Evolutionary conservation across 2,113 vertebrate genomes (phyloP), one percentile per base, ranked within the genome.

Genomic region (Nothocercus nigrocapillus): DNA sequence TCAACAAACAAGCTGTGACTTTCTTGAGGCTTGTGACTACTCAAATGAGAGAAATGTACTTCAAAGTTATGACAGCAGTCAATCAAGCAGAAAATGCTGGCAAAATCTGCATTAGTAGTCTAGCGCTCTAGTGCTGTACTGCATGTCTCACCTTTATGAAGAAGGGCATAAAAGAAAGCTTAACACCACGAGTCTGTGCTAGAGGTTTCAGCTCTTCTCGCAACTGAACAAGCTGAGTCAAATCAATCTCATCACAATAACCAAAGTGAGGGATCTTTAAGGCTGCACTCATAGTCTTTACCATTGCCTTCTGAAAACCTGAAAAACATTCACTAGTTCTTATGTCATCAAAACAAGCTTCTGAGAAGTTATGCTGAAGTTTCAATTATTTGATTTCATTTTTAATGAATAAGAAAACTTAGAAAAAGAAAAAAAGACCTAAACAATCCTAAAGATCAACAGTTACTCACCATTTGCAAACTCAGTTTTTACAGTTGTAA

Each of bases 231-330:
- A 99, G 97, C 4, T 98, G 97, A 44, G 97, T 99, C 88, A 99
- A 91, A 91, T 99, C 98, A 51, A 99, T 70, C 72, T 99, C 99
- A 49, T 99, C 99, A 90, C 98, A 99, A 81, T 99, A 99, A 34
- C 99, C 99, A 0, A 99, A 99, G 96, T 99, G 99, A 36, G 99
- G 99, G 32, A 99, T 99, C 97, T 98, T 99, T 95, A 99, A 90
- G 20, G 99, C 99, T 7, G 98, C 98, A 5, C 97, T 98, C 99
- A 99, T 99, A 0, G 98, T 99, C 98, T 98, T 99, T 54, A 99
- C 98, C 99, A 99, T 99, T 10, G 98, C 98, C 91, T 98, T 99
- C 7, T 99, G 98, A 97, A 99, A 99, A 66, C 99, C 99, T 99
- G 94, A 16, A 95, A 97, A 90, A 95, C 19, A 96, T 74, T 54